These are phyloP conservation scores for Blomia tropicalis DNA, from an alignment of 2,888 invertebrate genomes.

Conservation along the genomic window DNA sequence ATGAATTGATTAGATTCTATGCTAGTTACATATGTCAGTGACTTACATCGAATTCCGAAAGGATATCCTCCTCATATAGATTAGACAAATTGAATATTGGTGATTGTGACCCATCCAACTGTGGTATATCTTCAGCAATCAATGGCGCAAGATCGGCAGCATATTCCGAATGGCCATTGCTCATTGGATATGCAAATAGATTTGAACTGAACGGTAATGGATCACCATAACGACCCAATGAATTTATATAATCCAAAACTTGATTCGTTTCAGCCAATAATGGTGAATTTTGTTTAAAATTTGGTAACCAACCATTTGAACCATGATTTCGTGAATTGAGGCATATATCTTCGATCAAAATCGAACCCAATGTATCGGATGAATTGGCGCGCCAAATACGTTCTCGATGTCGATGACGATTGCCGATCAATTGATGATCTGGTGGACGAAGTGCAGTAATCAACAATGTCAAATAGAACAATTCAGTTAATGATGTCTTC, in stretches of 20 bases:
- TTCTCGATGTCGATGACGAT: too few relatives aligned
- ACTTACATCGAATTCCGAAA: too few relatives aligned
- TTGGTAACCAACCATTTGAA: background rate
- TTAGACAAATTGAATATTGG: too few relatives aligned
- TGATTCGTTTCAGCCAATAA: constrained; percentile 12
- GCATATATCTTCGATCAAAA: background rate
- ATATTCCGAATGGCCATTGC: background rate
- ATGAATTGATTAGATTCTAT: background rate
- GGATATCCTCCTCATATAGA: too few relatives aligned
- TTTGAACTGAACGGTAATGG: constrained; percentile 2
- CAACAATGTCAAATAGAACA: background rate
- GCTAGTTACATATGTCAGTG: background rate
- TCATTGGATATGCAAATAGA: constrained; percentile 20
- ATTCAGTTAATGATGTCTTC: constrained; percentile 13
- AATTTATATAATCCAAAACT: constrained; percentile 11
- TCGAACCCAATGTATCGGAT: constrained; percentile 4
- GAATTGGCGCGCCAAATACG: background rate
- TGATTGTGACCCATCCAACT: too few relatives aligned
- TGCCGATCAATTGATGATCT: background rate
- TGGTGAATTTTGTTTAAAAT: background rate
- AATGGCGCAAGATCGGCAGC: background rate
- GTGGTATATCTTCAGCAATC: background rate
- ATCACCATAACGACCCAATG: constrained; percentile 17
- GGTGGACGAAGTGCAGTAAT: constrained; percentile 1
- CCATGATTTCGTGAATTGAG: background rate